Conservation (phyloP, 2,113 vertebrate genomes). For the Silurus meridionalis region DNA sequence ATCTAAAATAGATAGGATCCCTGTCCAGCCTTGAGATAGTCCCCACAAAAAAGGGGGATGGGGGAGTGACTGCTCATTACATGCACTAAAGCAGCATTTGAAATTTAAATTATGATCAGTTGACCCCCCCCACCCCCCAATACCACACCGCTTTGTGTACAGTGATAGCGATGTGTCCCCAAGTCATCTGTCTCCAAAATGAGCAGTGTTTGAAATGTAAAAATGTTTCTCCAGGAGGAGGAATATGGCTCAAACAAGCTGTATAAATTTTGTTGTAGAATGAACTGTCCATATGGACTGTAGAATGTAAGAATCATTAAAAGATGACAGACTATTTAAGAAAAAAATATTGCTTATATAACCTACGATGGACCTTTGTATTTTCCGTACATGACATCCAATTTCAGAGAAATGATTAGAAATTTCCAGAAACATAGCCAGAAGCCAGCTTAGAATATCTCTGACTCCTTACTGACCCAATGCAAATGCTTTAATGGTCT, state of each 20-base stretch:
- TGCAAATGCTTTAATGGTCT: not conserved
- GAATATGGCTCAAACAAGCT: not conserved
- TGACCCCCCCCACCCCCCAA: conserved; percentile 1
- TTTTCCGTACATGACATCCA: conserved; percentile 23
- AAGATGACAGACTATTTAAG: not conserved
- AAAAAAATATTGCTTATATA: not conserved
- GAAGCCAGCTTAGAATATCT: not conserved
- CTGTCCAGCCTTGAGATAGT: conserved; percentile 31
- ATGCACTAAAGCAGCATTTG: conserved; percentile 34
- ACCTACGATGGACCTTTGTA: not conserved
- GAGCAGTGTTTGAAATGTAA: conserved; percentile 2
- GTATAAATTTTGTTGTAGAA: no score
- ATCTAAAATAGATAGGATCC: conserved; percentile 55
- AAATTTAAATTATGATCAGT: conserved; percentile 34
- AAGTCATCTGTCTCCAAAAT: conserved; percentile 21
- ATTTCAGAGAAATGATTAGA: conserved; percentile 16
- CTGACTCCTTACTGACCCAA: not conserved
- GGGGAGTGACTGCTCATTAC: conserved; percentile 15
- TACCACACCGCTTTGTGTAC: not conserved
- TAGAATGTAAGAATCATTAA: no score
- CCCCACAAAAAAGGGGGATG: conserved; percentile 25
- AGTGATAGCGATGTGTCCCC: conserved; percentile 1
- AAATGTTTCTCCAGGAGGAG: not conserved
- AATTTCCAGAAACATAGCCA: not conserved
- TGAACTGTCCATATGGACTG: no score